Evolutionary conservation across 1,140 invertebrate species (phyloP).

Genomic region (Coelopa frigida): DNA sequence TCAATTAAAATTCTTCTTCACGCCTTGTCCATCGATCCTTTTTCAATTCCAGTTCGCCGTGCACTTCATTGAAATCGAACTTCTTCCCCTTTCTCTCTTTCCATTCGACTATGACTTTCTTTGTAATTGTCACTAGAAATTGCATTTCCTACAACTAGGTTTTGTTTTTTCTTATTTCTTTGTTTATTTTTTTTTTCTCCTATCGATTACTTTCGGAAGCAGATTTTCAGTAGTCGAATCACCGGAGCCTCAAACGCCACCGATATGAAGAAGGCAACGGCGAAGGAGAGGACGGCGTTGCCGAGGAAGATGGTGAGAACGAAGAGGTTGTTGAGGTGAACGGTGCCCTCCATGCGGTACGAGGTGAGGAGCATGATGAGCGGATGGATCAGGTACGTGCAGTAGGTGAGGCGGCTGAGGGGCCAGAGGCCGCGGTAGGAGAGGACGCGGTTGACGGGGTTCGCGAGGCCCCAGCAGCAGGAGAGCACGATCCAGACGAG

Average conservation of each 20-base stretch:
- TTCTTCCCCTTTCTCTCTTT: neutral
- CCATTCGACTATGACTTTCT: neutral
- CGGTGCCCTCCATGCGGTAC: constrained; percentile 67
- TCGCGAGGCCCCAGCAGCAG: constrained; percentile 68
- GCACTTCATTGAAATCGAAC: no score
- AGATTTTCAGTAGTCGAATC: constrained; percentile 66
- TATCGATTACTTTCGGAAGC: constrained; percentile 36
- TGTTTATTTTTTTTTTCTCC: neutral
- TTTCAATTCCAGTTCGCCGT: no score
- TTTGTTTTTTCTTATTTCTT: neutral
- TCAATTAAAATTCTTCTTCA: no score
- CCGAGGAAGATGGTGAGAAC: constrained; percentile 70
- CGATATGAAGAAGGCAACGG: constrained; percentile 69
- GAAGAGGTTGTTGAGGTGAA: constrained; percentile 65
- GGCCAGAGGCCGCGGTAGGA: constrained; percentile 75
- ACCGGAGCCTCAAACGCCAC: constrained; percentile 70
- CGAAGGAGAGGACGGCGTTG: constrained; percentile 67
- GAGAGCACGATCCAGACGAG: constrained; percentile 75
- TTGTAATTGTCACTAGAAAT: no score
- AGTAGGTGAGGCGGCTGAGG: constrained; percentile 82
- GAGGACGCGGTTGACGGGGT: constrained; percentile 63
- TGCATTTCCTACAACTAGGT: neutral
- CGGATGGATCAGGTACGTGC: constrained; percentile 84
- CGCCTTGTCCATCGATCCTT: no score
- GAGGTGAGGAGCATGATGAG: constrained; percentile 72